A percentile compares a stretch with the other conserved stretches of the same genome.
Evolutionary conservation across 2,888 invertebrate species (phyloP).

Genomic region (Ypsolopha scabrella): DNA sequence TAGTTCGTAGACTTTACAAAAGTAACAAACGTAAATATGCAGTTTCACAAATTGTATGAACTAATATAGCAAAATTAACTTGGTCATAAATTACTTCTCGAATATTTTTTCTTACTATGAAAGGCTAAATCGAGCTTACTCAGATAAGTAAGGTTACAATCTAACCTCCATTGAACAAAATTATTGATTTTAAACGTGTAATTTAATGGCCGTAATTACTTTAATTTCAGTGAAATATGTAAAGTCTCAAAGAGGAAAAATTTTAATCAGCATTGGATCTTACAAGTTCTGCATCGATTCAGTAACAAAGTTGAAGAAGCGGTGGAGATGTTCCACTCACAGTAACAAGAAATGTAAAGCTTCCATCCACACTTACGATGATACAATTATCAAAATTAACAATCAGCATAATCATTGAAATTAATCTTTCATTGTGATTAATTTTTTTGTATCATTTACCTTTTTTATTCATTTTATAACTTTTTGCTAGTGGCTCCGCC

Average conservation of each 20-base stretch:
- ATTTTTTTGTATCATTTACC: not conserved
- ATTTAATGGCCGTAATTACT: not conserved
- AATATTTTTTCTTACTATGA: too few species aligned
- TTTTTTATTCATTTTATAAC: not conserved
- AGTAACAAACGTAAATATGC: too few species aligned
- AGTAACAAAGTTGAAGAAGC: not conserved
- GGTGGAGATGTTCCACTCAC: constrained; percentile 9
- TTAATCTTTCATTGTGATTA: not conserved
- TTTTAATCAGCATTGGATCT: not conserved
- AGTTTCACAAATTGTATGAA: too few species aligned
- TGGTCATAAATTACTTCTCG: too few species aligned
- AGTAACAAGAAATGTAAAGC: constrained; percentile 5
- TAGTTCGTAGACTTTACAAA: too few species aligned
- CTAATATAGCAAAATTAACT: too few species aligned
- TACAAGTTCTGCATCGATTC: constrained; percentile 1
- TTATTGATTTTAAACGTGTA: too few species aligned
- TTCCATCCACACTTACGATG: constrained; percentile 1
- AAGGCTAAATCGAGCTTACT: too few species aligned
- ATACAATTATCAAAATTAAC: constrained; percentile 2
- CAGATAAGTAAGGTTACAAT: too few species aligned
- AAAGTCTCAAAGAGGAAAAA: not conserved
- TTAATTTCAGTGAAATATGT: not conserved
- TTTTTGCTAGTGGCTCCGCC: too few species aligned
- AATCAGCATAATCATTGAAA: constrained; percentile 6
- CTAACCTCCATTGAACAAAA: too few species aligned